These are phyloP conservation scores for Galemys pyrenaicus DNA, from an alignment of 2,113 vertebrate genomes.

Conservation along the genomic window DNA sequence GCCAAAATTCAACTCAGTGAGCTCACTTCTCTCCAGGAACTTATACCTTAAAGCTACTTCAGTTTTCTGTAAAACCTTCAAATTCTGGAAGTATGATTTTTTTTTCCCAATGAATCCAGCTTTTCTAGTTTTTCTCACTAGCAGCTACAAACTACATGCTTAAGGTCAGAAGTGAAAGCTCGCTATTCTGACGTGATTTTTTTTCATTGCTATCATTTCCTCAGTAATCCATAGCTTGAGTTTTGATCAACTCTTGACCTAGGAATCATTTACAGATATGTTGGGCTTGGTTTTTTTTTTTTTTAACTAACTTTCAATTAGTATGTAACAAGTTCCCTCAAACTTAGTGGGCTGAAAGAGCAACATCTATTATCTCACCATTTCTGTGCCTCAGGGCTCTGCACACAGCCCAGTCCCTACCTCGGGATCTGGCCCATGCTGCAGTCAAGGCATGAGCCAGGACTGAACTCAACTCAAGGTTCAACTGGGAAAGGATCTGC, in stretches of 20 bases:
- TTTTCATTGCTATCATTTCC: too few species aligned
- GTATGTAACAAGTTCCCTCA: background rate
- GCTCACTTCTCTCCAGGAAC: background rate
- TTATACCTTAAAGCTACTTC: background rate
- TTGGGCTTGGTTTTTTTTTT: background rate
- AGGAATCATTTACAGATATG: background rate
- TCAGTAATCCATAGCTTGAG: too few species aligned
- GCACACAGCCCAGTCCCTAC: too few species aligned
- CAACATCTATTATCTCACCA: background rate
- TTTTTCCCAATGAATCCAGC: background rate
- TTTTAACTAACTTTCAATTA: background rate
- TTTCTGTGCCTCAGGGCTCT: background rate
- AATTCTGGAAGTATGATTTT: background rate
- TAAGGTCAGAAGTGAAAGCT: too few species aligned
- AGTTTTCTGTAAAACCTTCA: background rate
- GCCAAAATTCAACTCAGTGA: slow-evolving; percentile 23
- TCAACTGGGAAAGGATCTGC: background rate
- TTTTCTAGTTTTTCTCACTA: background rate
- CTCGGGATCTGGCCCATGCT: background rate
- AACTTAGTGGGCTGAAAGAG: background rate
- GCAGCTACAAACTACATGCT: too few species aligned
- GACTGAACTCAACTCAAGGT: background rate
- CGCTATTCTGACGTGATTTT: too few species aligned
- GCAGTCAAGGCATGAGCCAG: background rate
- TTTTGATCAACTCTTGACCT: background rate